These are phyloP conservation scores for Caenorhabditis imperialis DNA, from an alignment of 2,888 invertebrate species.

Conservation along the genomic window DNA sequence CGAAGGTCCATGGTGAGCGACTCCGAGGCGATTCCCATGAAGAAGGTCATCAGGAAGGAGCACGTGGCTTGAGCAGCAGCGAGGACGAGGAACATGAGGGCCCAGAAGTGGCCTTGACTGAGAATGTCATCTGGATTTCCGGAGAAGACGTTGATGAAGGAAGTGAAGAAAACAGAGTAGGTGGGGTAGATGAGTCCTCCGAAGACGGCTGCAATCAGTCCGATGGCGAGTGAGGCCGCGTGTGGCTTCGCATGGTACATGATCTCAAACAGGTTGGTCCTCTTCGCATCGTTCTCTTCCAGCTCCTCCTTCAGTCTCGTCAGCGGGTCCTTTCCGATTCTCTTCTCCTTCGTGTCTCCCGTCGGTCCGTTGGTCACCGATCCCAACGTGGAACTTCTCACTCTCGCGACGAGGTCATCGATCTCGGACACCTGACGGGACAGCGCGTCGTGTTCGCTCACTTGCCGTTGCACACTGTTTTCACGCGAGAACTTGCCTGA, in stretches of 20 bases:
- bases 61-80: constrained; percentile 79
- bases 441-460: constrained; percentile 20
- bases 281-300: constrained; percentile 58
- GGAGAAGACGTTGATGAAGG: constrained; percentile 73
- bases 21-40: constrained; percentile 79
- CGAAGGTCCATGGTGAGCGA: constrained; percentile 79
- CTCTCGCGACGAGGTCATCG: constrained; percentile 32
- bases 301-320: constrained; percentile 61
- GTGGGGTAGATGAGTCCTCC: constrained; percentile 80
- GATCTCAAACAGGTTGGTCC: constrained; percentile 73
- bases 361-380: constrained; percentile 40
- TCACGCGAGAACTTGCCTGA: constrained; percentile 37
- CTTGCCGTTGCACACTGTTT: constrained; percentile 34
- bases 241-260: constrained; percentile 76
- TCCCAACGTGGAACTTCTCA: constrained; percentile 53
- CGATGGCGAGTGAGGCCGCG: constrained; percentile 75
- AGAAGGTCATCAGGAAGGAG: constrained; percentile 73
- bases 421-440: constrained; percentile 23
- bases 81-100: constrained; percentile 78
- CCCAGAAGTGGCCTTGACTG: constrained; percentile 79
- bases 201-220: constrained; percentile 77
- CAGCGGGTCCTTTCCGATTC: constrained; percentile 61
- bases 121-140: constrained; percentile 76
- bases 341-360: constrained; percentile 34
- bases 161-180: constrained; percentile 79